Evolutionary conservation across 2,113 vertebrate genomes (phyloP).

Genomic region (Mungos mungo): DNA sequence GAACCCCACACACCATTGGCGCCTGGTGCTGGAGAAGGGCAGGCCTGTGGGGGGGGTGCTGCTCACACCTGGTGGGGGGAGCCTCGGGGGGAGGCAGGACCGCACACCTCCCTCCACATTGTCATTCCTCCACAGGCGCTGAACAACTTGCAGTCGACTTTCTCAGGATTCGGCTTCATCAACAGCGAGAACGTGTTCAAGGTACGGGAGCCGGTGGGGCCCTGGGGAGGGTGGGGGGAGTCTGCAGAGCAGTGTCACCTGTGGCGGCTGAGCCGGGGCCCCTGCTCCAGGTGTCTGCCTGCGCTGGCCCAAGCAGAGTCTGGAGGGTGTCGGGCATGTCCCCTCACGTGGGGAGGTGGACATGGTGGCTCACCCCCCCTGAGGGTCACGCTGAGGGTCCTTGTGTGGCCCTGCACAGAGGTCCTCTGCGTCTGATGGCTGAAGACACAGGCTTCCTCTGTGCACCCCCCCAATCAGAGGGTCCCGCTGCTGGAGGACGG

Average conservation of each 20-base stretch:
- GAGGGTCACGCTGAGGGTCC: neutral
- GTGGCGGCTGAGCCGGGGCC: neutral
- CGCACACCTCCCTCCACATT: fast-evolving
- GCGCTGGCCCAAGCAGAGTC: too few relatives aligned
- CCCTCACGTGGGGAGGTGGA: neutral
- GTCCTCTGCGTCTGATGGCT: neutral
- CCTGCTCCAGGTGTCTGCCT: too few relatives aligned
- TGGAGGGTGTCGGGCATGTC: neutral
- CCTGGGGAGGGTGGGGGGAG: too few relatives aligned
- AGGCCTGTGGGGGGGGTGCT: neutral
- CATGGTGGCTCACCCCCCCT: neutral
- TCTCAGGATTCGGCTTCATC: slow-evolving; percentile 95
- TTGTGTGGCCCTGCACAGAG: neutral
- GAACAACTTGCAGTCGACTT: slow-evolving; percentile 97
- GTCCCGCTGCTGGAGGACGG: neutral
- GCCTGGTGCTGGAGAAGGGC: neutral
- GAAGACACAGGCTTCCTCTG: neutral
- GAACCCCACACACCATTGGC: neutral
- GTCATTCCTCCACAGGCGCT: slow-evolving; percentile 88
- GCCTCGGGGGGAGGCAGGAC: neutral
- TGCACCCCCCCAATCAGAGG: neutral
- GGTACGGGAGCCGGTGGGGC: slow-evolving; percentile 75
- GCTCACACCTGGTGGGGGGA: fast-evolving
- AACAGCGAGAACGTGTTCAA: slow-evolving; percentile 99
- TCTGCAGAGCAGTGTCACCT: neutral